A percentile compares a stretch with the other conserved stretches of the same genome.
phyloP scores from a whole-genome alignment of 2,113 vertebrate genomes.

The Apaloderma vittatum region DNA sequence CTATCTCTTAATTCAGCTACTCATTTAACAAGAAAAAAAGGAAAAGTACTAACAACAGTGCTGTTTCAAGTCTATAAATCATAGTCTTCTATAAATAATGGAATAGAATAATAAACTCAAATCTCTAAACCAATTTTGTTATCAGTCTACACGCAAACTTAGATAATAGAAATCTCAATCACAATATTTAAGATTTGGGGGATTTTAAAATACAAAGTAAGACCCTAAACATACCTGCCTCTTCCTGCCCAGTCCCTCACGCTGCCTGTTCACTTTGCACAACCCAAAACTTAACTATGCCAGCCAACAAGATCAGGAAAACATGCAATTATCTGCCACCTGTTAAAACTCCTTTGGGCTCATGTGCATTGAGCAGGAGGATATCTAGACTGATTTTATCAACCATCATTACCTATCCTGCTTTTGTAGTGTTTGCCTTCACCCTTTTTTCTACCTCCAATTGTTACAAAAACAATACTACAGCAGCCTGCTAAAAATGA shows the following conservation, averaged over 20 bases:
- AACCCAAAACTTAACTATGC: not conserved
- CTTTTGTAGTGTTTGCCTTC: not conserved
- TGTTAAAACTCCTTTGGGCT: not conserved
- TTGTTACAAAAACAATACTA: not conserved
- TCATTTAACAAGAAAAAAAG: not conserved
- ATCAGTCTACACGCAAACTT: not conserved
- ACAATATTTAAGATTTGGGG: not conserved
- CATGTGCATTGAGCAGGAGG: not conserved
- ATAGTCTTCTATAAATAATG: not conserved
- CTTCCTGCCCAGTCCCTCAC: not conserved
- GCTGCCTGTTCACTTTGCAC: not conserved
- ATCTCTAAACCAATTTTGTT: not conserved
- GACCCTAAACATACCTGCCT: not conserved
- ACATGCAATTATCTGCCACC: conserved; percentile 10
- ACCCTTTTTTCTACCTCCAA: not conserved
- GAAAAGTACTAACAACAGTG: not conserved
- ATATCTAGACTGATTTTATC: not conserved
- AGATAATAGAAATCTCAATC: not conserved
- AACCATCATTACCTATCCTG: not conserved
- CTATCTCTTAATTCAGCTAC: not conserved
- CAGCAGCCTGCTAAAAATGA: not conserved
- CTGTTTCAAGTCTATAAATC: not conserved
- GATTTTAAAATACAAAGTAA: not conserved
- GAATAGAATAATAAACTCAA: not conserved
- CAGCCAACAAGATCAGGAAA: not conserved